Percentiles rank a stretch among this genome's conserved stretches.
Conservation (phyloP, 2,797 vertebrate genomes). For the Apogon hyalosoma region DNA sequence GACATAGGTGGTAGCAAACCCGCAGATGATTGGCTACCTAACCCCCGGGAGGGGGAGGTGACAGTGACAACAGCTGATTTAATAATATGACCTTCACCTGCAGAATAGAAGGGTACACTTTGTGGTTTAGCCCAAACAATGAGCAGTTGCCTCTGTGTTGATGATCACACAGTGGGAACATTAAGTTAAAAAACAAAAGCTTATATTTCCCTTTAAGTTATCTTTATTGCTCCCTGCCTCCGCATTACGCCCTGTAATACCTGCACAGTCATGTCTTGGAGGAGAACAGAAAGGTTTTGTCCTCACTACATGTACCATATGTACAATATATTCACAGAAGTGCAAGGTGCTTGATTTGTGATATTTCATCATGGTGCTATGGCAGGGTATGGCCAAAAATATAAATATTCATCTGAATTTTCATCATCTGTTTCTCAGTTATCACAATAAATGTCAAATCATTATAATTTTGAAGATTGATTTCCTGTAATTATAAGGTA, state of each 20-base stretch:
- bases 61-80: conserved; percentile 20
- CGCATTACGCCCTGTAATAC: neutral
- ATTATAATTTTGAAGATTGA: too few relatives aligned
- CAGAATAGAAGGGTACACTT: conserved; percentile 23
- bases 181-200: conserved; percentile 1
- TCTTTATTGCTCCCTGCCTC: neutral
- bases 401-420: too few relatives aligned
- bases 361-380: neutral
- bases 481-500: too few relatives aligned
- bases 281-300: neutral
- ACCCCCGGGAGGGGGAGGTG: too few relatives aligned
- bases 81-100: conserved; percentile 18
- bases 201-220: neutral
- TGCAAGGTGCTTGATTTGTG: neutral
- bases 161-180: conserved; percentile 5
- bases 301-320: neutral
- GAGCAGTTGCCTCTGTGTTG: conserved; percentile 5
- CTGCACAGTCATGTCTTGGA: neutral
- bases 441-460: too few relatives aligned
- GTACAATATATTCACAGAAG: neutral
- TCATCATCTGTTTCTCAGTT: too few relatives aligned
- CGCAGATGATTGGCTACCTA: conserved; percentile 25
- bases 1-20: conserved; percentile 18
- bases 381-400: too few relatives aligned
- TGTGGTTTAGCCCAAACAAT: conserved; percentile 36